Base-by-base conservation (phyloP, 2,888 invertebrate species). In the Dendrolimus pini region DNA sequence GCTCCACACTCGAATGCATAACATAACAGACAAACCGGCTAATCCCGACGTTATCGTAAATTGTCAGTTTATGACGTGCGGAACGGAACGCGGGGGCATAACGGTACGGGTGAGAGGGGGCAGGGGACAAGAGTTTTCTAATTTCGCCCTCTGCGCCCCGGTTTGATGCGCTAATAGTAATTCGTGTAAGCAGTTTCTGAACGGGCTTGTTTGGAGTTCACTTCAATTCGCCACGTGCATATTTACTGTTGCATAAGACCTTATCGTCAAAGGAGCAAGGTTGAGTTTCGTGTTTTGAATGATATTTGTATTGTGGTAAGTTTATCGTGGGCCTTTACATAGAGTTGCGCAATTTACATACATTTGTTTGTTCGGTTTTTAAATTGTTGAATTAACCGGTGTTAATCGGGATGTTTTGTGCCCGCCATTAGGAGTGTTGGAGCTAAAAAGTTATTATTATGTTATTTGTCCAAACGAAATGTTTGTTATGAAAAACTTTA, bases 1-100 rank as follows among this genome's bases (percentile, higher is more conserved):
- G 47, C 47, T 30, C 72, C 72, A 69, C 71, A 75, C 75, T 75
- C 83, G 83, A 82, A 85, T 85, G 88, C 88, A 85, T 84, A 83
- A 87, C 88, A 85, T 84, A 83, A 85, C 88, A 89, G 85, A 88
- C 89, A 89, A 88, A 89, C 89, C 86, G 75, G 89, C 90, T 91
- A 91, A 91, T 91, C 91, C 91, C 83, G 80, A 80, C 84, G 88
- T 89, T 90, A 91, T 90, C 91, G 91, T 91, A 91, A 91, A 91
- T 91, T 89, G 91, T 91, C 90, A 91, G 89, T 91, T 91, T 91
- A 91, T 91, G 75, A 74, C 74, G 77, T 70, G 80, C 69, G 77
- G 71, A 79, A 72, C 70, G 75, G 69, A 76, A 73, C 71, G 72
- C 52, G 41, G 13, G 47, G 47, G 47, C 47, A 47, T 47, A 47